Evolutionary conservation across 2,888 invertebrate species (phyloP), one percentile per base, ranked within the genome.

Genomic region (Dorcus hopei): DNA sequence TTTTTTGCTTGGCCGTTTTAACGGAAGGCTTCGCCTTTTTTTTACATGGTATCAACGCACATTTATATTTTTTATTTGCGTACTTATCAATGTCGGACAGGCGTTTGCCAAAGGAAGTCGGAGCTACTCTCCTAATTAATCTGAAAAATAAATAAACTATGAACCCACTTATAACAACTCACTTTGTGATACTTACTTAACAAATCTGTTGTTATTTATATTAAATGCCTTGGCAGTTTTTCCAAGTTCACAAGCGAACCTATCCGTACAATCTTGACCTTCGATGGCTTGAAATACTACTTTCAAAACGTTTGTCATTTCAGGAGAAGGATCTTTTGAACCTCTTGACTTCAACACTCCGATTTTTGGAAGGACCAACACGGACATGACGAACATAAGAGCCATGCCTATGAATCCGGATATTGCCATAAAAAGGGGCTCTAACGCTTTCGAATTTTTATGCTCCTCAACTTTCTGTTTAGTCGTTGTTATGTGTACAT

Each of bases 331-430:
- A 51, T 71, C 73, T 23, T 69, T 61, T 54, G 66, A 72, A 45
- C 71, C 72, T 52, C 66, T 51, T 4, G 73, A 66, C 61, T 73
- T 74, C 2, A 70, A 54, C 9, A 57, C 63, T 45, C 76, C 75
- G 51, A 82, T 72, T 66, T 80, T 80, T 2, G 83, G 83, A 40
- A 83, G 65, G 57, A 83, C 75, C 4, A 83, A 65, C 48, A 82
- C 77, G 0, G 82, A 81, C 53, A 82, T 70, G 59, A 82, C 79
- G 64, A 83, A 82, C 73, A 83, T 77, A 14, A 83, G 74, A 0
- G 83, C 81, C 79, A 83, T 80, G 9, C 82, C 82, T 51, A 83
- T 76, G 64, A 83, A 83, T 14, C 83, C 81, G n/a, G 83, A 82
- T 63, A 83, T 80, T 4, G 83, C 83, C 78, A 82, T 79, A 63